Percentiles rank a stretch among this genome's conserved stretches.
phyloP scores from a whole-genome alignment of 2,888 invertebrate species.

The Aquatica leii region DNA sequence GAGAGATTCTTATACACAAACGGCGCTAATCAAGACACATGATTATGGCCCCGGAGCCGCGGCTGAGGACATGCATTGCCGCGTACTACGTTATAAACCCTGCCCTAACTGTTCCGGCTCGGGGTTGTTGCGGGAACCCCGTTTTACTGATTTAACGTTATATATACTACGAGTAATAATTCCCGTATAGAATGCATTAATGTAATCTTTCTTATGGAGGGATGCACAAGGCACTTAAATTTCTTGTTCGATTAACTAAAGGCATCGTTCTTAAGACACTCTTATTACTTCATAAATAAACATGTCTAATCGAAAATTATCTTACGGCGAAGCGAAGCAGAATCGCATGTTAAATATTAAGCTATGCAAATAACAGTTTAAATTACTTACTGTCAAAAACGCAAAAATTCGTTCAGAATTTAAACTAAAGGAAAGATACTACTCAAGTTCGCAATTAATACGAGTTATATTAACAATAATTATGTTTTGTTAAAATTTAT shows the following conservation, averaged over 20 bases:
- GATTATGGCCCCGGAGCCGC: conserved; percentile 58
- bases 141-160: conserved; percentile 38
- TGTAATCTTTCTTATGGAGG: conserved; percentile 35
- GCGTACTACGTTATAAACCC: conserved; percentile 53
- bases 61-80: conserved; percentile 54
- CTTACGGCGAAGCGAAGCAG: too few species aligned
- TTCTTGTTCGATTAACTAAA: conserved; percentile 34
- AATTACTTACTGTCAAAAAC: too few species aligned
- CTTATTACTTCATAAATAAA: conserved; percentile 20
- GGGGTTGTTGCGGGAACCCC: conserved; percentile 33
- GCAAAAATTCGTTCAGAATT: too few species aligned
- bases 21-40: conserved; percentile 62
- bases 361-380: too few species aligned
- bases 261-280: conserved; percentile 16
- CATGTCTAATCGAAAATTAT: background rate
- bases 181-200: conserved; percentile 38
- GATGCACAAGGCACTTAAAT: conserved; percentile 31
- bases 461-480: too few species aligned
- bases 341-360: too few species aligned
- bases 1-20: conserved; percentile 59
- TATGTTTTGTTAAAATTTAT: too few species aligned
- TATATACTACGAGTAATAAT: conserved; percentile 35
- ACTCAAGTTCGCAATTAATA: too few species aligned
- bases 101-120: conserved; percentile 45
- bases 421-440: too few species aligned